Evolutionary conservation across 1,140 invertebrate species (phyloP).

Genomic region (Coenobita brevimanus): DNA sequence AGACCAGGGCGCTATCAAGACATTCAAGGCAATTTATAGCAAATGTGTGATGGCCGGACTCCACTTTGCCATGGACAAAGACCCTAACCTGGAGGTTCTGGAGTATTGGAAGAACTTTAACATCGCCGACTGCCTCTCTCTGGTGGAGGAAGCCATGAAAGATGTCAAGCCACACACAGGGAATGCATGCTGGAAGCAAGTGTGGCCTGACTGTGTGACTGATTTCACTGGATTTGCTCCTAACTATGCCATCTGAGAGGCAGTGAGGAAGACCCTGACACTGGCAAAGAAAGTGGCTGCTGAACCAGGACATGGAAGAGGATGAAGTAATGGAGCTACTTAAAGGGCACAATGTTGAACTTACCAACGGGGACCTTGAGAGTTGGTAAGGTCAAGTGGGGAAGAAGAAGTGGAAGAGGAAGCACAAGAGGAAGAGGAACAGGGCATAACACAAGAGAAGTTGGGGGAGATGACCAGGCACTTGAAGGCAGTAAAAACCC

Average conservation of each 20-base stretch:
- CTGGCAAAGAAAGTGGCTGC: background rate
- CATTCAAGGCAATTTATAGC: background rate
- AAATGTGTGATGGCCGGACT: too few species aligned
- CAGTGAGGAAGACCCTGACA: too few species aligned
- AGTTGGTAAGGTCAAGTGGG: too few species aligned
- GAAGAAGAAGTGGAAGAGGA: too few species aligned
- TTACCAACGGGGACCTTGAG: too few species aligned
- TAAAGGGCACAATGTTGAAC: too few species aligned
- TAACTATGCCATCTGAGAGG: background rate
- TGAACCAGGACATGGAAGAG: background rate
- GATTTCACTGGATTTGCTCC: background rate
- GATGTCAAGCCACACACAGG: too few species aligned
- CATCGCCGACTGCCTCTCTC: background rate
- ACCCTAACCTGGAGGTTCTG: background rate
- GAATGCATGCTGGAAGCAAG: background rate
- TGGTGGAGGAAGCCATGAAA: background rate
- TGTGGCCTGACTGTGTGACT: background rate
- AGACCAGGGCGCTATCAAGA: background rate
- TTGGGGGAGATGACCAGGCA: too few species aligned
- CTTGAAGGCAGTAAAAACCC: too few species aligned
- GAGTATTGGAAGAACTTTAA: conserved; percentile 1
- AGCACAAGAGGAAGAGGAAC: too few species aligned
- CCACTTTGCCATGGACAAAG: background rate
- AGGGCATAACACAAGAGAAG: too few species aligned
- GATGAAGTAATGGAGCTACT: too few species aligned